Conservation (phyloP, 2,113 vertebrate genomes). For the Campylomormyrus numenius region DNA sequence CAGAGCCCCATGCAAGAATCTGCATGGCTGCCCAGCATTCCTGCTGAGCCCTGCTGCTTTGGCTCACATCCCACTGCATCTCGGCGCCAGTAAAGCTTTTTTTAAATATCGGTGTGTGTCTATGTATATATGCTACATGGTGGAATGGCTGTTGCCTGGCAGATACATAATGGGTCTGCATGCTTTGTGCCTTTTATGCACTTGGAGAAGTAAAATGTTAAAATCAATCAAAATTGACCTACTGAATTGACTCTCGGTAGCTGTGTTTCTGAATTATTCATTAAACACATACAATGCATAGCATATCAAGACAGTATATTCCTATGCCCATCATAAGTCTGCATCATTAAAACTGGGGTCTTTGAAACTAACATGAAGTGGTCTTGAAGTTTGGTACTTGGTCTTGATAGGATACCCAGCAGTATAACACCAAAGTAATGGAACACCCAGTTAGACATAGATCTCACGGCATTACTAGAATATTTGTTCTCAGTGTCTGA, state of each 20-base stretch:
- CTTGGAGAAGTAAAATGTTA: neutral
- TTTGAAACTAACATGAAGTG: neutral
- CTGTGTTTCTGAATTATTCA: neutral
- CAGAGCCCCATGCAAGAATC: constrained; percentile 1
- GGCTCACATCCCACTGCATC: neutral
- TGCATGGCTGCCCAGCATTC: neutral
- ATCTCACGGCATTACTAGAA: neutral
- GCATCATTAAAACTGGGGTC: neutral
- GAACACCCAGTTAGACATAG: neutral
- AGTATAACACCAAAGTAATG: neutral
- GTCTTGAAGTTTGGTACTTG: neutral
- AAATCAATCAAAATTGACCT: neutral
- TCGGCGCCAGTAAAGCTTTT: neutral
- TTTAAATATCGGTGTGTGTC: neutral
- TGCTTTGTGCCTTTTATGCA: neutral
- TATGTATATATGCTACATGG: neutral
- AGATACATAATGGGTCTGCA: neutral
- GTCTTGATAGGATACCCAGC: neutral
- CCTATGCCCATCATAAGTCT: neutral
- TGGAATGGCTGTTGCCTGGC: neutral
- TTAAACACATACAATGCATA: neutral
- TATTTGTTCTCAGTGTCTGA: neutral
- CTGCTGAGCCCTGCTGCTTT: constrained; percentile 5
- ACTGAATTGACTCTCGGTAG: neutral
- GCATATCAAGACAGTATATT: neutral